Percentiles rank a stretch among this genome's conserved stretches.
Evolutionary conservation across 2,797 vertebrate species (phyloP).

Genomic region (Sebastiscus albofasciatus): DNA sequence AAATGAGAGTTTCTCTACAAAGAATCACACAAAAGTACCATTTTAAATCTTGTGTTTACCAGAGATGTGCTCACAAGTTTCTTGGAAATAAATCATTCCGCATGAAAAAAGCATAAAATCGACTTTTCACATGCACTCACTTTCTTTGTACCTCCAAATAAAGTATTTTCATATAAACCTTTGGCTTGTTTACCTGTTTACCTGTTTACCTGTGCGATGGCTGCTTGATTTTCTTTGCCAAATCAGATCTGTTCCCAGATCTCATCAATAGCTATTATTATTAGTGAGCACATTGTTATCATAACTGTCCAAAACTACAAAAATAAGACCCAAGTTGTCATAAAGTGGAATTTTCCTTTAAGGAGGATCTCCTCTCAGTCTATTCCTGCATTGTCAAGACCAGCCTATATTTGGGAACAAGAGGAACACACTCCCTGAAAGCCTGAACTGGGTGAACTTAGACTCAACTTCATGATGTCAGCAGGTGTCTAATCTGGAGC

Average conservation of each 20-base stretch:
- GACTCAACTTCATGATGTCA: constrained; percentile 39
- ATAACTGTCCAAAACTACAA: neutral
- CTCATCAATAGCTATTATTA: neutral
- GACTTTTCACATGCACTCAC: neutral
- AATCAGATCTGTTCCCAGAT: neutral
- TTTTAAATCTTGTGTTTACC: too few relatives aligned
- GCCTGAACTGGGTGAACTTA: constrained; percentile 16
- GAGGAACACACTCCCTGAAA: constrained; percentile 1
- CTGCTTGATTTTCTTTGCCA: neutral
- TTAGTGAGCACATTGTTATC: neutral
- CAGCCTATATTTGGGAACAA: constrained; percentile 30
- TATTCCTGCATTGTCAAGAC: neutral
- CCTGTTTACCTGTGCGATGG: neutral
- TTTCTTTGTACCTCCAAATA: neutral
- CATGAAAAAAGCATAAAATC: too few relatives aligned
- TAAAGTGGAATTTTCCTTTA: neutral
- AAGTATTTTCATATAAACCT: neutral
- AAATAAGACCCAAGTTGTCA: neutral
- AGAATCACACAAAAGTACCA: too few relatives aligned
- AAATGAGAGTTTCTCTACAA: too few relatives aligned
- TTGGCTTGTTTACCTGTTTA: neutral
- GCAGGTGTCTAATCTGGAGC: constrained; percentile 55
- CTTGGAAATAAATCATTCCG: too few relatives aligned
- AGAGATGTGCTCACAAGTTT: too few relatives aligned
- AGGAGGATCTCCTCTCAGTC: neutral